phyloP scores from a whole-genome alignment of 2,888 invertebrate species.

The Tiliacea aurago region DNA sequence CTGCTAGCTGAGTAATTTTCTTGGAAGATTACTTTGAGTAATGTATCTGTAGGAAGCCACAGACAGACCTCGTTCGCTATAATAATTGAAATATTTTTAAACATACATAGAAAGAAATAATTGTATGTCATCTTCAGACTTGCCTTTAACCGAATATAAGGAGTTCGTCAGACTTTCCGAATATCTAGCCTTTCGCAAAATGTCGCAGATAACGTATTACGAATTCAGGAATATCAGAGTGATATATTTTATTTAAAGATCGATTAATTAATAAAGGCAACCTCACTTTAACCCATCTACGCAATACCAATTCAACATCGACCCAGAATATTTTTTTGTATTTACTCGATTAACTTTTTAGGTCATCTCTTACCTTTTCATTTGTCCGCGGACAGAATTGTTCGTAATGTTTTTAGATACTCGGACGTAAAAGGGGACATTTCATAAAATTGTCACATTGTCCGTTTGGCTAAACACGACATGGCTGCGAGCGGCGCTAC shows the following conservation, averaged over 20 bases:
- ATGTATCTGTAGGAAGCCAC: slow-evolving; percentile 15
- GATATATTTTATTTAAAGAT: neutral
- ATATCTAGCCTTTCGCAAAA: neutral
- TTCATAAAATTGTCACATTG: slow-evolving; percentile 64
- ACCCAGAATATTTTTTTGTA: slow-evolving; percentile 21
- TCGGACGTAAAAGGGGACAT: slow-evolving; percentile 49
- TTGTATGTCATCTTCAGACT: slow-evolving; percentile 19
- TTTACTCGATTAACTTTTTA: slow-evolving; percentile 35
- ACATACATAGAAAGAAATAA: neutral
- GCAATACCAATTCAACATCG: neutral
- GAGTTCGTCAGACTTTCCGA: neutral
- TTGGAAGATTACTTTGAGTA: slow-evolving; percentile 10
- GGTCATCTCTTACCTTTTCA: slow-evolving; percentile 43
- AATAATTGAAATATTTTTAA: neutral
- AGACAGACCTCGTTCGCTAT: neutral
- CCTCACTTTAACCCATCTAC: neutral
- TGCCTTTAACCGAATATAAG: neutral
- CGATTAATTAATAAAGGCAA: neutral
- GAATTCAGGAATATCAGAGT: neutral
- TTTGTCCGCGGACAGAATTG: slow-evolving; percentile 37
- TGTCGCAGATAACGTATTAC: neutral
- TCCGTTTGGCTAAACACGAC: slow-evolving; percentile 55
- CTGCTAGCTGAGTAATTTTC: slow-evolving; percentile 16
- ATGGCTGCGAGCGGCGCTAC: slow-evolving; percentile 51
- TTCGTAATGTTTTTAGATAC: slow-evolving; percentile 54